Evolutionary conservation across 2,113 vertebrate species (phyloP).

Genomic region (Heteronetta atricapilla): DNA sequence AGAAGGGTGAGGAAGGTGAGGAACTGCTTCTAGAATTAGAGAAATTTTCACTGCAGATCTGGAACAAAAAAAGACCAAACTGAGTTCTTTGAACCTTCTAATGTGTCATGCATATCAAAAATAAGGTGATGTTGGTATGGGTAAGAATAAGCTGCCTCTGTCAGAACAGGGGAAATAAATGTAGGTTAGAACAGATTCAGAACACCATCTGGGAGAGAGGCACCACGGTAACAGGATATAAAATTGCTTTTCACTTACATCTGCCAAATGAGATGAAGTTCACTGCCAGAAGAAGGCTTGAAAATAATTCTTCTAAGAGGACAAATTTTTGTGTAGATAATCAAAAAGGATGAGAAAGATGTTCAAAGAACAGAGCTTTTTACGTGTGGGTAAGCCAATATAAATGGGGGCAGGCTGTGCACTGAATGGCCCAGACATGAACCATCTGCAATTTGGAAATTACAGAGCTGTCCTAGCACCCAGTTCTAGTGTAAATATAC

Average conservation of each 20-base stretch:
- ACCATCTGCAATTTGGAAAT: slow-evolving; percentile 43
- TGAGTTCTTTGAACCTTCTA: not conserved
- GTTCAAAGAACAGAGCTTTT: not conserved
- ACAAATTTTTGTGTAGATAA: not conserved
- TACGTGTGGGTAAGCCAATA: not conserved
- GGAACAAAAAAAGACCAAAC: not conserved
- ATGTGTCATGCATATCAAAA: not conserved
- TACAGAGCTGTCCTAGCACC: slow-evolving; percentile 23
- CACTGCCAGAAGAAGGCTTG: not conserved
- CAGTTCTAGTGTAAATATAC: slow-evolving; percentile 37
- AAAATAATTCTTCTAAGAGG: slow-evolving; percentile 13
- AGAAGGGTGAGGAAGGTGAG: not conserved
- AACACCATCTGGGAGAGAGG: not conserved
- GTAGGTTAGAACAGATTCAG: not conserved
- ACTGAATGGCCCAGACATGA: slow-evolving; percentile 33
- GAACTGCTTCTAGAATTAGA: not conserved
- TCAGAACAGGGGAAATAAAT: not conserved
- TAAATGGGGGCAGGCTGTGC: not conserved
- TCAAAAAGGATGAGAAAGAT: not conserved
- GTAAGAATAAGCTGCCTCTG: not conserved
- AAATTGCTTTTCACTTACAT: not conserved
- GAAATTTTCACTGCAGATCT: not conserved
- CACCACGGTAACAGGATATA: not conserved
- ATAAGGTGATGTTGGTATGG: not conserved
- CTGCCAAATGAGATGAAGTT: not conserved